Base-by-base conservation (phyloP, 2,113 vertebrate genomes). In the Glaucidium brasilianum region DNA sequence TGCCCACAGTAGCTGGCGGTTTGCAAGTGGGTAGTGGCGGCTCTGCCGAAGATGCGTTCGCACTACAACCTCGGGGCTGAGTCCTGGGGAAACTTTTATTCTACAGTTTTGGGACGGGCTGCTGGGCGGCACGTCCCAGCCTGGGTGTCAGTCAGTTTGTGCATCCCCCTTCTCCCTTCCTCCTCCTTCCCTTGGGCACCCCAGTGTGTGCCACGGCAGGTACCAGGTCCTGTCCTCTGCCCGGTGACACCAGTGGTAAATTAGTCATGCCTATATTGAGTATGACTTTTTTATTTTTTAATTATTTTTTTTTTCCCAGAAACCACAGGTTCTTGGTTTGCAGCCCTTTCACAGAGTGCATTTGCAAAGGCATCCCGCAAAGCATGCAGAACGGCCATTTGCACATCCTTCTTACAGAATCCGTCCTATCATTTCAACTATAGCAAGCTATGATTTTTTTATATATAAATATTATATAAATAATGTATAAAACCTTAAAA, bases 401-500 rank as follows among this genome's bases (percentile, higher is more conserved):
- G 98, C 98, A 99, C 98, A 98, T 98, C 98, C 97, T 98, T 98
- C 97, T 96, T 97, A 98, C 98, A 98, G 98, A 99, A 98, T 99
- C 99, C 98, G 99, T 99, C 99, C 99, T 98, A 98, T 99, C 97
- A 99, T 99, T 99, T 99, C 99, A 98, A 98, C 97, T 98, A 98
- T 98, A 99, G 98, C 98, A 98, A 99, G 98, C 98, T 97, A 98
- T 99, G 99, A 98, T 98, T 98, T 98, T 96, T 91, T 98, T 98
- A 99, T 98, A 98, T 99, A 99, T 99, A 99, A 99, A 99, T 99
- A 99, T 99, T 99, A 99, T 99, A 99, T 99, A 99, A 99, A 99
- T 99, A 99, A 99, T 99, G 99, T 99, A 99, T 99, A 99, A 99
- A 99, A 99, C 98, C 99, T 98, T 99, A 99, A 99, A 99, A 98